phyloP scores from a whole-genome alignment of 2,113 vertebrate species.

The Condylura cristata region DNA sequence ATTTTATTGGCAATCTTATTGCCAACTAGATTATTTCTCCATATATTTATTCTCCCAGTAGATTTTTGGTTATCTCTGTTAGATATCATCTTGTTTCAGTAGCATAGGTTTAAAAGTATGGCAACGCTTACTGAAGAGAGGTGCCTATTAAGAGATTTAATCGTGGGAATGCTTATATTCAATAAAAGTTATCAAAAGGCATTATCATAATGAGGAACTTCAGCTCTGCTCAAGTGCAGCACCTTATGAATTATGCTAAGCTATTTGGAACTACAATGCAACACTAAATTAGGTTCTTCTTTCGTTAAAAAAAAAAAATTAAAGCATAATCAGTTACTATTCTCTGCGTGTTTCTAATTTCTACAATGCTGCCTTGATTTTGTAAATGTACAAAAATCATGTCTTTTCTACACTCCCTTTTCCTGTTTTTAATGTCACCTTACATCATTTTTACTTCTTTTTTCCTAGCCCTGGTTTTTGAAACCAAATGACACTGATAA shows the following conservation, averaged over 20 bases:
- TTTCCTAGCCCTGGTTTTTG: conserved; percentile 42
- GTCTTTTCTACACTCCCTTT: conserved; percentile 39
- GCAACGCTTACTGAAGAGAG: conserved; percentile 1
- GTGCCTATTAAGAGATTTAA: conserved; percentile 75
- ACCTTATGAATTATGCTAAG: conserved; percentile 70
- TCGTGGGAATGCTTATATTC: conserved; percentile 59
- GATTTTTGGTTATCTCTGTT: conserved; percentile 5
- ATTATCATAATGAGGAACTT: conserved; percentile 66
- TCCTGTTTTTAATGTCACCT: conserved; percentile 77
- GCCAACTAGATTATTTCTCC: conserved; percentile 38
- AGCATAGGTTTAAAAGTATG: conserved; percentile 40
- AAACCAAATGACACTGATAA: conserved; percentile 68
- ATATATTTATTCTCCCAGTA: neutral
- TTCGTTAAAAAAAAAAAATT: conserved; percentile 54
- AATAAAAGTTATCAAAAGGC: conserved; percentile 72
- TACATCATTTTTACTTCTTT: conserved; percentile 73
- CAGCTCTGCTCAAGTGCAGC: neutral
- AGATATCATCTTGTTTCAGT: conserved; percentile 36
- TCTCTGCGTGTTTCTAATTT: conserved; percentile 71
- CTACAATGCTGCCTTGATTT: conserved; percentile 77
- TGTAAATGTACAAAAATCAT: conserved; percentile 64
- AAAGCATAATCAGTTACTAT: conserved; percentile 68
- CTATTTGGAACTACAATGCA: conserved; percentile 69
- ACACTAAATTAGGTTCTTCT: conserved; percentile 65
- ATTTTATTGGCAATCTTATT: neutral